Conservation (phyloP, 2,888 invertebrate genomes). For the Acrobasis repandana region DNA sequence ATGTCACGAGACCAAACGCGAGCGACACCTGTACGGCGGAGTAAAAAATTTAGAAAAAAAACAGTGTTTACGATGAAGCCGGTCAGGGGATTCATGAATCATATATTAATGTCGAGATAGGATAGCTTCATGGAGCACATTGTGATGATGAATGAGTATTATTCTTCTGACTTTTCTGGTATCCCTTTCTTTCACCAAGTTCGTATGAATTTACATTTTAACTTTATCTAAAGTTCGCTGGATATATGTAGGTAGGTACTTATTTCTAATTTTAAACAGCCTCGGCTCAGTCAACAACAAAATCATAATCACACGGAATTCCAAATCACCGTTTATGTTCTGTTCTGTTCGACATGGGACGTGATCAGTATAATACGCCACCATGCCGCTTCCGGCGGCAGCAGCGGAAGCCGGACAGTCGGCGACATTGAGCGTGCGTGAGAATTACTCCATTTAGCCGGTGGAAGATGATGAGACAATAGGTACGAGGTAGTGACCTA, state of each 20-base stretch:
- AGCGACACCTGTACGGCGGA: constrained; percentile 5
- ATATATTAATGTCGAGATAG: constrained; percentile 4
- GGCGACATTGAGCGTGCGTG: not conserved
- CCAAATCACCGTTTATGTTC: not conserved
- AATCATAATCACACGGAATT: not conserved
- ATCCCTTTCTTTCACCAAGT: not conserved
- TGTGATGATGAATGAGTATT: too few species aligned
- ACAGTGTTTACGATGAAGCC: constrained; percentile 3
- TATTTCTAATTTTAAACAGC: too few species aligned
- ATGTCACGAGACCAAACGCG: constrained; percentile 10
- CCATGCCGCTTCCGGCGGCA: not conserved
- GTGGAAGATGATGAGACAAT: not conserved
- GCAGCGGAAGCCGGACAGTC: not conserved
- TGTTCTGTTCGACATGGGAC: not conserved
- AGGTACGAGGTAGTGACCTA: too few species aligned
- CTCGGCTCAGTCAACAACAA: not conserved
- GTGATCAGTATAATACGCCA: not conserved
- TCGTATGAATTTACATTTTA: not conserved
- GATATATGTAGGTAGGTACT: too few species aligned
- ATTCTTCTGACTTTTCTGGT: too few species aligned
- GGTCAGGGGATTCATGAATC: not conserved
- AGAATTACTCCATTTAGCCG: not conserved
- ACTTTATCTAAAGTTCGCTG: too few species aligned
- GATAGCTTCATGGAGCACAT: not conserved
- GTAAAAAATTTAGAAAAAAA: constrained; percentile 9